Conservation (phyloP, 2,888 invertebrate species). For the Polydrusus cervinus region DNA sequence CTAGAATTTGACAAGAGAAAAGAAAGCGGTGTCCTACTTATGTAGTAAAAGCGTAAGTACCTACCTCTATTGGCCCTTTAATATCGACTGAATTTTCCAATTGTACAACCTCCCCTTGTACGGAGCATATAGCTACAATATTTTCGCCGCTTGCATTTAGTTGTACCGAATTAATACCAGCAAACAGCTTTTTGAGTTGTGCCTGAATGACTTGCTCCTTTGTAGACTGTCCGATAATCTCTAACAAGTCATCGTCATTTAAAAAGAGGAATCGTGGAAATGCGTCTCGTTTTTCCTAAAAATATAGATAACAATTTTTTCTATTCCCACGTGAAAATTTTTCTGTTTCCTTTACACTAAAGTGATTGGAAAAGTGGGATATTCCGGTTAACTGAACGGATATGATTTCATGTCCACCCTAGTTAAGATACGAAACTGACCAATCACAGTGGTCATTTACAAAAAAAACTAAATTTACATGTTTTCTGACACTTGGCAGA, state of each 20-base stretch:
- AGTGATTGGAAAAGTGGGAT: no score
- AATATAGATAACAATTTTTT: no score
- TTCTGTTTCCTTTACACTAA: no score
- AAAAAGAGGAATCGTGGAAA: slow-evolving; percentile 98
- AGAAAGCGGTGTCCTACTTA: no score
- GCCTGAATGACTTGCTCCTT: slow-evolving; percentile 92
- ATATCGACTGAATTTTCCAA: slow-evolving; percentile 82
- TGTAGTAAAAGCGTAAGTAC: background rate
- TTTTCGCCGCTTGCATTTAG: slow-evolving; percentile 74
- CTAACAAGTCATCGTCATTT: slow-evolving; percentile 97
- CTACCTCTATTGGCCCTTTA: slow-evolving; percentile 85
- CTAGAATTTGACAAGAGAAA: no score
- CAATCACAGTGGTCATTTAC: no score
- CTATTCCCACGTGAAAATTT: no score
- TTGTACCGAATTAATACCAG: slow-evolving; percentile 87
- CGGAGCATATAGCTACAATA: slow-evolving; percentile 80
- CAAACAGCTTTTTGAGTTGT: slow-evolving; percentile 97
- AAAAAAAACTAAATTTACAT: no score
- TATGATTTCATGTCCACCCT: no score
- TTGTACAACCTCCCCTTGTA: slow-evolving; percentile 83
- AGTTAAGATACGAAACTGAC: no score
- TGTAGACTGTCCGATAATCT: slow-evolving; percentile 94
- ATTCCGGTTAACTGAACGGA: no score
- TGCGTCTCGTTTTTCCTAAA: slow-evolving; percentile 90
- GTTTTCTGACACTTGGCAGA: no score